Evolutionary conservation across 2,888 invertebrate species (phyloP), one percentile per base, ranked within the genome.

Genomic region (Tortricodes alternella): DNA sequence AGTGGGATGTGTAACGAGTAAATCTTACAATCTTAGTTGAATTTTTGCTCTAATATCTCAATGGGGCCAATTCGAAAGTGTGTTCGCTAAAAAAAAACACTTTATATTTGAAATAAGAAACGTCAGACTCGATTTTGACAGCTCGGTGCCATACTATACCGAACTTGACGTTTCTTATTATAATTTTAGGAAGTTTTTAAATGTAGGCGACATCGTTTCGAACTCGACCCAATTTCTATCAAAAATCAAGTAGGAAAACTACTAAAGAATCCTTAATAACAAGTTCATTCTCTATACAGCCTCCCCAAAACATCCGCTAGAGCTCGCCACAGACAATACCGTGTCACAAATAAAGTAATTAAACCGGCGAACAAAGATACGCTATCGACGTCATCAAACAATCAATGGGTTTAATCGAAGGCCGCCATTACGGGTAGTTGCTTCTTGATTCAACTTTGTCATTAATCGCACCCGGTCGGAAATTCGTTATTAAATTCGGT

Each of bases 401-500:
- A 74, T 77, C 76, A 75, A 78, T 76, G 72, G 68, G 49, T 71
- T 69, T 66, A 62, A 62, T 62, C 58, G 64, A 68, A 60, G 67
- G 69, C 66, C 63, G 66, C 67, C 68, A 70, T 73, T 69, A 69
- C 62, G 56, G 64, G 43, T 44, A 62, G 61, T 61, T 62, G 65
- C 59, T 60, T 38, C 62, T 60, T 56, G 60, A 66, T 63, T 66
- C 63, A 64, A 68, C 65, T 68, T 66, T 62, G 64, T 62, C 64
- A 67, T 67, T 67, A 65, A 58, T 62, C 61, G 53, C 59, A 61
- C 51, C 66, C 65, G 65, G 61, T 65, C 67, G 67, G 62, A 65
- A 67, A 70, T 68, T 72, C 68, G 66, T 71, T 67, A 71, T 70
- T 72, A 67, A 71, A 71, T 71, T 70, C 70, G 69, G 71, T 68